phyloP scores from a whole-genome alignment of 2,888 invertebrate genomes.

The Caenorhabditis japonica region DNA sequence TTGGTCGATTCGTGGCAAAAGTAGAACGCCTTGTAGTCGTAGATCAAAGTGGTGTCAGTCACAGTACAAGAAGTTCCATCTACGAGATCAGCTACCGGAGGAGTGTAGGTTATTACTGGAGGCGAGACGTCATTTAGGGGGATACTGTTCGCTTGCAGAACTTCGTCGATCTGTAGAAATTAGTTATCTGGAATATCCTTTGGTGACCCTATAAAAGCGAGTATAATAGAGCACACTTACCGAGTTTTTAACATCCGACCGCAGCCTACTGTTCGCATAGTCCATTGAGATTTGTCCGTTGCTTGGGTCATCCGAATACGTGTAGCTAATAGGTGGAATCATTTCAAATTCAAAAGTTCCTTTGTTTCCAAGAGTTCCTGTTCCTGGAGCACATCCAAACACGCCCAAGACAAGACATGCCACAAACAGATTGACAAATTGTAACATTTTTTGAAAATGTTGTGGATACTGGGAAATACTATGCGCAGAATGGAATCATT shows the following conservation, averaged over 20 bases:
- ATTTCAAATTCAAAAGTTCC: constrained; percentile 11
- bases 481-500: too few species aligned
- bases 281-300: constrained; percentile 4
- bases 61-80: not conserved
- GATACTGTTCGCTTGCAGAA: constrained; percentile 29
- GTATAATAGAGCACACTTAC: not conserved
- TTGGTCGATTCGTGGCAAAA: not conserved
- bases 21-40: not conserved
- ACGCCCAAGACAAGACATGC: too few species aligned
- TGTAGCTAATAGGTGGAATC: constrained; percentile 15
- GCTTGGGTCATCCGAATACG: not conserved
- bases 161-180: constrained; percentile 30
- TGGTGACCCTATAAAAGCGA: not conserved
- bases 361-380: constrained; percentile 19
- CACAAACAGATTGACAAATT: too few species aligned
- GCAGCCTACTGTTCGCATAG: not conserved
- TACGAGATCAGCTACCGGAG: not conserved
- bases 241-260: constrained; percentile 22
- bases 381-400: constrained; percentile 31
- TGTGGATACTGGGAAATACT: too few species aligned
- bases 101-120: constrained; percentile 8
- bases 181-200: not conserved
- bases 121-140: constrained; percentile 29
- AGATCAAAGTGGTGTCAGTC: not conserved
- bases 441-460: constrained; percentile 18